Evolutionary conservation across 1,140 invertebrate species (phyloP).

Genomic region (Meloidogyne chitwoodi): DNA sequence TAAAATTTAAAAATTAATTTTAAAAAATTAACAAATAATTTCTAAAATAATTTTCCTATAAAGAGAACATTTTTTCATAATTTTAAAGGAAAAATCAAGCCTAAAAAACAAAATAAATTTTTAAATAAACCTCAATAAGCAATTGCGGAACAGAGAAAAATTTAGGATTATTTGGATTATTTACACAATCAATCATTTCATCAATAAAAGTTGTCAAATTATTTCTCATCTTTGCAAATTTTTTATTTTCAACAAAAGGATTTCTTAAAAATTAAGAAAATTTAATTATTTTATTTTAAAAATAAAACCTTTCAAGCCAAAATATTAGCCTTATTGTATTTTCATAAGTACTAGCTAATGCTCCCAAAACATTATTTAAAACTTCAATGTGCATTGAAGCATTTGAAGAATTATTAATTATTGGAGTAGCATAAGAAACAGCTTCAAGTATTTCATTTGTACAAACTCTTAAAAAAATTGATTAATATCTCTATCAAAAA

Average conservation of each 20-base stretch:
- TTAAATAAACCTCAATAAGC: conserved; percentile 31
- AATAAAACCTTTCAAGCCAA: conserved; percentile 38
- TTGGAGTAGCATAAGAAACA: conserved; percentile 28
- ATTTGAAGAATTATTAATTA: conserved; percentile 37
- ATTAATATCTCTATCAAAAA: too few relatives aligned
- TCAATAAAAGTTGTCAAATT: conserved; percentile 14
- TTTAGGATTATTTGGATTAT: conserved; percentile 41
- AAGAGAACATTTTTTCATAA: too few relatives aligned
- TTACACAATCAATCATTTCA: conserved; percentile 41
- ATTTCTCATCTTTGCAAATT: conserved; percentile 6
- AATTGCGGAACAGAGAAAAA: conserved; percentile 43
- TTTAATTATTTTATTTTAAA: neutral
- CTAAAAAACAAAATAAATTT: neutral
- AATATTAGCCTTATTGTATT: conserved; percentile 36
- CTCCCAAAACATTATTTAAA: conserved; percentile 37
- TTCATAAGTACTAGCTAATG: conserved; percentile 32
- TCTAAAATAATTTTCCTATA: too few relatives aligned
- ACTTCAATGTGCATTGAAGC: conserved; percentile 29
- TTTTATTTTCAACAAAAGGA: conserved; percentile 6
- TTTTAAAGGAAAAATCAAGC: too few relatives aligned
- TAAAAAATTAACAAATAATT: too few relatives aligned
- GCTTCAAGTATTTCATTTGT: conserved; percentile 40
- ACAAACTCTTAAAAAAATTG: conserved; percentile 15
- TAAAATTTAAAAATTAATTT: conserved; percentile 16
- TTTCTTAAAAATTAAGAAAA: conserved; percentile 1